These are phyloP conservation scores for Standfussiana lucernea DNA, from an alignment of 2,888 invertebrate species.

Conservation along the genomic window DNA sequence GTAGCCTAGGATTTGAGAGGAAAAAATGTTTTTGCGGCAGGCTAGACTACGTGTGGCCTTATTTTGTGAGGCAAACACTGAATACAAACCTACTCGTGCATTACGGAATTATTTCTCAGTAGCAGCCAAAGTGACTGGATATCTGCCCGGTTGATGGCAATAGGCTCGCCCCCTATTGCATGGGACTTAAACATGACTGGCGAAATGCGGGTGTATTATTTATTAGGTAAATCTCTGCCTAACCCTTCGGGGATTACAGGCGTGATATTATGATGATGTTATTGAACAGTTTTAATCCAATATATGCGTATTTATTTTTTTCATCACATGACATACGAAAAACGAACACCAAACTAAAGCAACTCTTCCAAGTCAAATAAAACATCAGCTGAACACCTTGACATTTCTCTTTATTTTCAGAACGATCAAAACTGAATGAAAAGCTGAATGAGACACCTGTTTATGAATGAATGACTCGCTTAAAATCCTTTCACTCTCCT, in stretches of 20 bases:
- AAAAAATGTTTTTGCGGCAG: neutral
- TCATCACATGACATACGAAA: neutral
- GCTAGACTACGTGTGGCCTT: neutral
- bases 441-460: slow-evolving; percentile 40
- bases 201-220: too few species aligned
- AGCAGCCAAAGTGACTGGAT: too few species aligned
- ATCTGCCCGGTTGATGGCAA: too few species aligned
- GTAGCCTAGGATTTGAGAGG: slow-evolving; percentile 15
- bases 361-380: neutral
- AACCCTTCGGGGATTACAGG: too few species aligned
- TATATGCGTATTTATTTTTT: neutral
- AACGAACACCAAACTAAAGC: neutral
- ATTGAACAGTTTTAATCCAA: neutral
- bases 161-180: too few species aligned
- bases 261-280: too few species aligned
- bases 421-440: slow-evolving; percentile 27
- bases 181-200: too few species aligned
- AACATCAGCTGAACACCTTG: slow-evolving; percentile 4
- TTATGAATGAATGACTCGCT: slow-evolving; percentile 46
- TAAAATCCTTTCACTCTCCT: slow-evolving; percentile 44
- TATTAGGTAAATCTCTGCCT: too few species aligned
- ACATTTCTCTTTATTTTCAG: slow-evolving; percentile 31
- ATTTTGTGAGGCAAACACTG: neutral
- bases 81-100: neutral
- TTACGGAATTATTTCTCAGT: neutral